phyloP scores from a whole-genome alignment of 2,113 vertebrate genomes.

The Phasianus colchicus region DNA sequence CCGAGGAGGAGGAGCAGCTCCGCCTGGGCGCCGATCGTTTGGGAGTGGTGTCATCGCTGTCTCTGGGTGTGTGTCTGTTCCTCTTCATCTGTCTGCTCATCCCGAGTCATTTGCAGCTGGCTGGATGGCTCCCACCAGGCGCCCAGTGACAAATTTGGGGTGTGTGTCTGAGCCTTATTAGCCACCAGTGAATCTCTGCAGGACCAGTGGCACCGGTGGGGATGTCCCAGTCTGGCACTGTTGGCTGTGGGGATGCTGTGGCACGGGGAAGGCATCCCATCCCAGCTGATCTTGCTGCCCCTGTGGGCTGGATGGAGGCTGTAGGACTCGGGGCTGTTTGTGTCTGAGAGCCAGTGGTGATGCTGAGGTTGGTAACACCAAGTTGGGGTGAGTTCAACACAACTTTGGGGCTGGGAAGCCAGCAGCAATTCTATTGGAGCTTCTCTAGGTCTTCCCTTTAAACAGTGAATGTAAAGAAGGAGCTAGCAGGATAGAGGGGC shows the following conservation, averaged over 20 bases:
- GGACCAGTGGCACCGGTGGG: accelerated
- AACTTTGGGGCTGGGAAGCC: not conserved
- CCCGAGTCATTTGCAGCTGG: not conserved
- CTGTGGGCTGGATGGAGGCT: not conserved
- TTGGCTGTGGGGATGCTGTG: not conserved
- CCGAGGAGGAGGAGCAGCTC: not conserved
- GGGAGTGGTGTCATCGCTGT: not conserved
- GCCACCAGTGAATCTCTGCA: accelerated
- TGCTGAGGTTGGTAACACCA: not conserved
- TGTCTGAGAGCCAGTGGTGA: not conserved
- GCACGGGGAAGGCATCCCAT: accelerated
- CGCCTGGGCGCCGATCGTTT: accelerated
- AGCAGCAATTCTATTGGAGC: not conserved
- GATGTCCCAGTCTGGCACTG: not conserved
- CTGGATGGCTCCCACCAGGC: not conserved
- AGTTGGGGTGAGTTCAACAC: not conserved
- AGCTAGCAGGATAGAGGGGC: not conserved
- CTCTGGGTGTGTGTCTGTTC: not conserved
- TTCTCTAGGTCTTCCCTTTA: not conserved
- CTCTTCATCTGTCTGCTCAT: not conserved
- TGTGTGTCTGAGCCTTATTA: accelerated
- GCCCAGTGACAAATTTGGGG: not conserved
- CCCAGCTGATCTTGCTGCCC: not conserved
- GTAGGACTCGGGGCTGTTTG: not conserved
- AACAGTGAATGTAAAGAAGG: not conserved